Evolutionary conservation across 92 coral and sea anemone genomes (phyloP).

Genomic region (Umimayanthus chanpuru): DNA sequence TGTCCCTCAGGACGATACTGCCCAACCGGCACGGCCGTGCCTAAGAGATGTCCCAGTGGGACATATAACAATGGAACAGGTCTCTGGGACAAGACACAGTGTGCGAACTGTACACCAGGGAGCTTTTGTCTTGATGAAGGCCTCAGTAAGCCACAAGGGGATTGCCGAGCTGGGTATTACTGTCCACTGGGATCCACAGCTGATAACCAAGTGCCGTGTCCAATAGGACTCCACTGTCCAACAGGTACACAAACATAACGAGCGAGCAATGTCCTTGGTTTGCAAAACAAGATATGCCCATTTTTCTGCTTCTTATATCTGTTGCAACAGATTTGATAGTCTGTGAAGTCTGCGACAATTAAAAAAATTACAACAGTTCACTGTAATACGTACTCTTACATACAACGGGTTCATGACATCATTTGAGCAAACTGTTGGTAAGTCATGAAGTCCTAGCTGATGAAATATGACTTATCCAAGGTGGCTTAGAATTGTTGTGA

Average conservation of each 20-base stretch:
- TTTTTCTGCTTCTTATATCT: background rate
- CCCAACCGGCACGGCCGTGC: slow-evolving; percentile 79
- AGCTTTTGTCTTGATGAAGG: slow-evolving; percentile 80
- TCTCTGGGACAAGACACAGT: slow-evolving; percentile 76
- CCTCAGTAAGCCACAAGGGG: slow-evolving; percentile 72
- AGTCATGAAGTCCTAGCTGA: no score
- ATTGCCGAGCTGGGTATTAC: slow-evolving; percentile 84
- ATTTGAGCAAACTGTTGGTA: background rate
- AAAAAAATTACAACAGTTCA: background rate
- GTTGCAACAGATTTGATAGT: background rate
- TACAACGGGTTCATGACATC: background rate
- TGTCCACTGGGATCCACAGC: slow-evolving; percentile 86
- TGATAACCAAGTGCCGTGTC: slow-evolving; percentile 77
- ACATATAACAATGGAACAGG: slow-evolving; percentile 87
- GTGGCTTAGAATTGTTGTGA: no score
- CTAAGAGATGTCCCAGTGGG: slow-evolving; percentile 83
- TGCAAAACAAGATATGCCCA: background rate
- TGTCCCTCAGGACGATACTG: slow-evolving; percentile 94
- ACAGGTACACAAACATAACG: slow-evolving; percentile 56
- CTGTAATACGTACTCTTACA: background rate
- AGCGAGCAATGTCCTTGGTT: no score
- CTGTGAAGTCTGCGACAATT: background rate
- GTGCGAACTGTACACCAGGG: slow-evolving; percentile 92
- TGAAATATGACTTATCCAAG: no score
- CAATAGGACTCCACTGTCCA: slow-evolving; percentile 94